Evolutionary conservation across 2,888 invertebrate species (phyloP), one percentile per base, ranked within the genome.

Genomic region (Xanthorhoe designata): DNA sequence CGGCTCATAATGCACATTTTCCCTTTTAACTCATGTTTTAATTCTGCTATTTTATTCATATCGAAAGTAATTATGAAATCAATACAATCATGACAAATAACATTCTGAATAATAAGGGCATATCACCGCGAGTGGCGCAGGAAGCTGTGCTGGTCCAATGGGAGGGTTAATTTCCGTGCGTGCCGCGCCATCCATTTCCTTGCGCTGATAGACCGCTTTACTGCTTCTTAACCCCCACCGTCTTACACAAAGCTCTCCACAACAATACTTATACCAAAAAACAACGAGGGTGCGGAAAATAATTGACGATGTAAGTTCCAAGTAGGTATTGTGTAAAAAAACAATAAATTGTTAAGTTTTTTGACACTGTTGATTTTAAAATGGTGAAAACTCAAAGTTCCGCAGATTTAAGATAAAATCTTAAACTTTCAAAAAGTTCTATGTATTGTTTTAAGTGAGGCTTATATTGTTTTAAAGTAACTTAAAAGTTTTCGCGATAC

Each of bases 81-180:
- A 19, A 18, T 18, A 50, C 49, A 8, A 50, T 50, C n/a, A 24
- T 51, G 18, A 47, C 24, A 56, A 45, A 47, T 19, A 45, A n/a
- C 32, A 15, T 18, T 18, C 60, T 62, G 50, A 59, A 51, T 65
- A 47, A 53, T 65, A 47, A 53, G 56, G 58, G 57, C 64, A 57
- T 55, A 73, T n/a, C n/a, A 73, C 76, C 78, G 81, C 78, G 78
- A 79, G 78, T 73, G 70, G 69, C 69, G 68, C 73, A 74, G 84
- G 83, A 82, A 85, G 75, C 75, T 24, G 32, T 32, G 66, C 17
- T 63, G 64, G 56, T 72, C 69, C 76, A 76, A 78, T 73, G 82
- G 84, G 75, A 69, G 71, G 76, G 66, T 85, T 88, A 84, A 88
- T 88, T 88, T 89, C 89, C 89, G 86, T 78, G 83, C 84, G 83